These are phyloP conservation scores for Carabus problematicus DNA, from an alignment of 2,888 invertebrate genomes.

Conservation along the genomic window DNA sequence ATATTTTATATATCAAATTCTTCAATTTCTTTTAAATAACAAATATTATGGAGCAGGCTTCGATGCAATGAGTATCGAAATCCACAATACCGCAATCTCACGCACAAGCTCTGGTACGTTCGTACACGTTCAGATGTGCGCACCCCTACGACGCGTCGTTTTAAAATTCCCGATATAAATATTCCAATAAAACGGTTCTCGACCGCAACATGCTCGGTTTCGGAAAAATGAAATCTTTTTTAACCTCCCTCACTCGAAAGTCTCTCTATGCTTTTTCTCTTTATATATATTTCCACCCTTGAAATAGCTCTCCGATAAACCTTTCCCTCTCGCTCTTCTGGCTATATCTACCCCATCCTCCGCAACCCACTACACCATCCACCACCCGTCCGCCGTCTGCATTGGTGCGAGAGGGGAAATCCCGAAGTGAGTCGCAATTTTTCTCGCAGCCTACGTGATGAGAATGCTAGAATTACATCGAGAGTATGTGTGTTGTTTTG, in stretches of 20 bases:
- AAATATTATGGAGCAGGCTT: too few relatives aligned
- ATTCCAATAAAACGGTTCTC: conserved; percentile 55
- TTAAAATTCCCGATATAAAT: conserved; percentile 55
- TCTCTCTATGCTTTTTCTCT: conserved; percentile 47
- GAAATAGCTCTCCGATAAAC: conserved; percentile 58
- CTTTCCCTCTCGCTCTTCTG: conserved; percentile 20
- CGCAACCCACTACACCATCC: conserved; percentile 34
- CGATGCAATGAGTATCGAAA: too few relatives aligned
- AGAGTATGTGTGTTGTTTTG: conserved; percentile 55
- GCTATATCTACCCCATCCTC: conserved; percentile 44
- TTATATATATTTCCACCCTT: conserved; percentile 57
- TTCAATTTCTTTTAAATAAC: too few relatives aligned
- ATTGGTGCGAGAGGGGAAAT: conserved; percentile 52
- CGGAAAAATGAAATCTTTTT: conserved; percentile 60
- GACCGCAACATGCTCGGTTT: conserved; percentile 59
- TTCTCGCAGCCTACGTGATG: conserved; percentile 61
- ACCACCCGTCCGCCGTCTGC: conserved; percentile 28
- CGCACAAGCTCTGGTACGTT: conserved; percentile 13
- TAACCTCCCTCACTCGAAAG: conserved; percentile 53
- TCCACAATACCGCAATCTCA: background rate
- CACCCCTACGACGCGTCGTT: conserved; percentile 12
- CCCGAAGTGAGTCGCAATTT: conserved; percentile 59
- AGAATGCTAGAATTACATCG: conserved; percentile 53
- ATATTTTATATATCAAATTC: too few relatives aligned
- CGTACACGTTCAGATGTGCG: conserved; percentile 14